phyloP scores from a whole-genome alignment of 2,113 vertebrate genomes.

The Felis catus region F.catus_Fca126_mat1.0 CM031416.1:143278501-143279000 shows the following conservation, averaged over 20 bases:
- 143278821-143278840: not conserved
- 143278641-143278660: not conserved
- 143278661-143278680: not conserved
- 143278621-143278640: not conserved
- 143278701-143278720: not conserved
- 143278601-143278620: not conserved
- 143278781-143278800: rapidly evolving
- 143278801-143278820: too few species aligned
- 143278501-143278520: not conserved
- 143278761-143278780: not conserved
- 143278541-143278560: not conserved
- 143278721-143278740: not conserved
- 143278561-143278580: not conserved
- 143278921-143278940: not conserved
- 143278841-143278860: not conserved
- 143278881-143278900: not conserved
- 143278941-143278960: not conserved
- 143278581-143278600: not conserved
- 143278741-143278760: not conserved
- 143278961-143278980: not conserved
- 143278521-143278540: not conserved
- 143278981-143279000: rapidly evolving
- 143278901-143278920: not conserved
- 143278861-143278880: not conserved
- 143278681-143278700: not conserved